Evolutionary conservation across 2,888 invertebrate species (phyloP), one percentile per base, ranked within the genome.

Genomic region (Drosophila formosana): DNA sequence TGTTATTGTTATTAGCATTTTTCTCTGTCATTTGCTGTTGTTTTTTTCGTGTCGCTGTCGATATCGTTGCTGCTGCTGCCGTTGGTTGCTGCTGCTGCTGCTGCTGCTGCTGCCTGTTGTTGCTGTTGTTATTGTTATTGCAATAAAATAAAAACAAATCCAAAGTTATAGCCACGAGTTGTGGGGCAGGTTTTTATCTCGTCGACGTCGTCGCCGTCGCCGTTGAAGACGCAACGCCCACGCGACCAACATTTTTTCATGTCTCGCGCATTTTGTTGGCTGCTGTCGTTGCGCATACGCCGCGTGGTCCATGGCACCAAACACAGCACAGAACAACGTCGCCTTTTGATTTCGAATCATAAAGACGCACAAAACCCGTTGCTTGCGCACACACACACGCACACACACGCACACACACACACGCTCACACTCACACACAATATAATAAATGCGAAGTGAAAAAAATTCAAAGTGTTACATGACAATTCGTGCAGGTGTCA

Each of bases 401-500:
- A n/a, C n/a, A n/a, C n/a, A n/a, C n/a, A n/a, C 34, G 52, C 47
- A 64, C 70, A 39, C 49, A 53, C 45, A 53, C 45, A 50, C 46
- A 68, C 32, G 3, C 46, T 18, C 55, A 63, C 28, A 37, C 18
- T 34, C 37, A 46, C 8, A 13, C 30, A 37, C 32, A 28, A 34
- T 43, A 50, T 25, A 60, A 49, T 60, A 56, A 70, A 76, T 61
- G 72, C 32, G 58, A 60, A 49, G 41, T 50, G 45, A 45, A 77
- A 61, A 71, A 78, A 72, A 84, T 70, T 78, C 82, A 73, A 81
- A 89, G 85, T 84, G 88, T 85, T 89, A 87, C 84, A 85, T 73
- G 84, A 89, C 89, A 89, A 81, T 84, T 84, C 84, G 84, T 88
- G 84, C 84, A 85, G 84, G 84, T 85, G 84, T 85, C 88, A 85